Evolutionary conservation across 2,888 invertebrate genomes (phyloP).

Genomic region (Pseudanteris insignis): DNA sequence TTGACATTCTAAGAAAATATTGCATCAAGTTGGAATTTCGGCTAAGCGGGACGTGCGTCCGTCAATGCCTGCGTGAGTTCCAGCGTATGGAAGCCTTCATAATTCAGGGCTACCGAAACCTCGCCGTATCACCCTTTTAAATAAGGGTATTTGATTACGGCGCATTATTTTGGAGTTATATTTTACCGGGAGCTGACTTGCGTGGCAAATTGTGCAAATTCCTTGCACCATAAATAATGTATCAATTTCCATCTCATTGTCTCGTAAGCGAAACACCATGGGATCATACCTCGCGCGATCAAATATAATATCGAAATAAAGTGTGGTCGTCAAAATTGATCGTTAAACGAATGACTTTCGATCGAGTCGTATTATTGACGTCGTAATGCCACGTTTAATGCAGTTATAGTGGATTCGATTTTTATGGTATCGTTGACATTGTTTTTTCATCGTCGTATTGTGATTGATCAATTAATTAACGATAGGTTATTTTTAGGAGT

Average conservation of each 20-base stretch:
- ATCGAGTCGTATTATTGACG: too few relatives aligned
- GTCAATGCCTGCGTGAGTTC: constrained; percentile 18
- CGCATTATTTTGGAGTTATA: constrained; percentile 15
- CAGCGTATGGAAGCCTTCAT: constrained; percentile 29
- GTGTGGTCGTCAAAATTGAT: too few relatives aligned
- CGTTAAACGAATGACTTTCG: too few relatives aligned
- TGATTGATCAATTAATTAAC: too few relatives aligned
- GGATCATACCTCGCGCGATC: neutral
- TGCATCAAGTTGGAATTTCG: constrained; percentile 18
- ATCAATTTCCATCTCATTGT: constrained; percentile 15
- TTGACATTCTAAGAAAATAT: too few relatives aligned
- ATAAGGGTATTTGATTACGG: constrained; percentile 27
- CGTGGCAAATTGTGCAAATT: constrained; percentile 17
- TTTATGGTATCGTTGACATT: too few relatives aligned
- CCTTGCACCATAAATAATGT: constrained; percentile 10
- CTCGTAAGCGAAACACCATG: constrained; percentile 9
- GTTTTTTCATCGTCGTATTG: too few relatives aligned
- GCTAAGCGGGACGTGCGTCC: constrained; percentile 7
- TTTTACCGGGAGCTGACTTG: constrained; percentile 30
- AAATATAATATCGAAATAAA: too few relatives aligned
- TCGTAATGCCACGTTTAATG: too few relatives aligned
- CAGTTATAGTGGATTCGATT: too few relatives aligned
- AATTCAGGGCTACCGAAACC: constrained; percentile 51
- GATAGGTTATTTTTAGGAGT: too few relatives aligned
- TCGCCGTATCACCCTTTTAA: constrained; percentile 31